Evolutionary conservation across 2,888 invertebrate species (phyloP), one percentile per base, ranked within the genome.

Genomic region (Caenorhabditis sulstoni): DNA sequence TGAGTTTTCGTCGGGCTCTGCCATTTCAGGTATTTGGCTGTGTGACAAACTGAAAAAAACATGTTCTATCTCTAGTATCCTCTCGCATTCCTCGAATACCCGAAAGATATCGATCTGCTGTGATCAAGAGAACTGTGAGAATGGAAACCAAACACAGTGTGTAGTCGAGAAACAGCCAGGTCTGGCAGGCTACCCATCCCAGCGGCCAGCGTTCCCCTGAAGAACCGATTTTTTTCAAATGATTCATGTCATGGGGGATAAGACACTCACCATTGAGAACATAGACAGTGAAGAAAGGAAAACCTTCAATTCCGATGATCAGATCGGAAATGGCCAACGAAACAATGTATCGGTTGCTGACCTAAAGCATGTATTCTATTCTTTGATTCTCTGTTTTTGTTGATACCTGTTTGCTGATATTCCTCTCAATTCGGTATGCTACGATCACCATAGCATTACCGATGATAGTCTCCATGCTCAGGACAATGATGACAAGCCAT

Each of bases 1-100:
- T 82, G 82, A 5, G 86, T 97, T 86, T 95, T 94, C 81, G 94
- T 94, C 90, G 96, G 95, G 4, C 97, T 86, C 67, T 90, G 90
- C 90, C 90, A 90, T 74, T 88, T 88, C 7, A 90, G 74, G 68
- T 90, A 90, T 64, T 84, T 85, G 23, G 90, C 90, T 11, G 90
- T 87, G 58, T 90, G 86, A 44, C 88, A 88, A 9, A 90, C 90
- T 66, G 84, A 86, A 68, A 76, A 16, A 18, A 4, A n/a, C n/a
- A n/a, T n/a, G n/a, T n/a, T n/a, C n/a, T n/a, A n/a, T n/a, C n/a
- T n/a, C n/a, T n/a, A n/a, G n/a, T n/a, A n/a, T n/a, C n/a, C n/a
- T n/a, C n/a, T n/a, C n/a, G n/a, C n/a, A n/a, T n/a, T n/a, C n/a
- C n/a, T n/a, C n/a, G n/a, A n/a, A n/a, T 29, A 79, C 82, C 82